These are phyloP conservation scores for Trypoxylon attenuatum DNA, from an alignment of 2,888 invertebrate species.

Conservation along the genomic window DNA sequence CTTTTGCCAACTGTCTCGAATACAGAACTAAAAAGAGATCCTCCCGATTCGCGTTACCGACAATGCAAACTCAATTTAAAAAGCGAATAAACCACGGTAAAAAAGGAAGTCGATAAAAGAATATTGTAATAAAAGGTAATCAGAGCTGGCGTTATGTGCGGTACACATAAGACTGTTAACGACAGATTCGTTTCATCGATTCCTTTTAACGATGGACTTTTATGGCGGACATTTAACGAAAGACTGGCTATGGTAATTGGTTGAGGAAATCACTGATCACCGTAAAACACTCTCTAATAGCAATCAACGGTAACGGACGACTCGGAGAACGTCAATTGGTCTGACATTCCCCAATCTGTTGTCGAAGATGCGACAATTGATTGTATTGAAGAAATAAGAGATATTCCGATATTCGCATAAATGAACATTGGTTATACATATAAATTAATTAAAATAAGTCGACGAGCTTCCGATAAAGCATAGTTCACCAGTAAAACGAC, in stretches of 20 bases:
- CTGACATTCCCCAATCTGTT: not conserved
- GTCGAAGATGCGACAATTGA: too few relatives aligned
- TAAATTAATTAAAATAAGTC: slow-evolving; percentile 15
- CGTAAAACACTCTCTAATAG: slow-evolving; percentile 38
- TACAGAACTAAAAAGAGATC: too few relatives aligned
- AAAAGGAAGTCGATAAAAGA: slow-evolving; percentile 29
- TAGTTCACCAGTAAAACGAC: slow-evolving; percentile 13
- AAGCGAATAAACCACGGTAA: too few relatives aligned
- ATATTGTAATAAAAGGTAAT: not conserved
- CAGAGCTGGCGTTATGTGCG: too few relatives aligned
- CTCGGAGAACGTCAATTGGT: slow-evolving; percentile 24
- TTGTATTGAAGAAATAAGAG: too few relatives aligned
- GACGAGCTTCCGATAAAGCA: too few relatives aligned
- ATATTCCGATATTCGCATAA: too few relatives aligned
- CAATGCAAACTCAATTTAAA: too few relatives aligned
- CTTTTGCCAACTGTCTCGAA: too few relatives aligned
- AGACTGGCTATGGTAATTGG: slow-evolving; percentile 16
- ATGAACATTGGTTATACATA: too few relatives aligned
- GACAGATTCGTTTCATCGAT: too few relatives aligned
- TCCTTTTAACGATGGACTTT: slow-evolving; percentile 23
- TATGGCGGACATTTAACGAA: slow-evolving; percentile 40
- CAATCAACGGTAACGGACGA: slow-evolving; percentile 21
- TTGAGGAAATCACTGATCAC: slow-evolving; percentile 41
- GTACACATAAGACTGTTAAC: too few relatives aligned
- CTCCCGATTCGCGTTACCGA: not conserved